These are phyloP conservation scores for Leptinotarsa defecta DNA, from an alignment of 1,140 invertebrate species.

Conservation along the genomic window DNA sequence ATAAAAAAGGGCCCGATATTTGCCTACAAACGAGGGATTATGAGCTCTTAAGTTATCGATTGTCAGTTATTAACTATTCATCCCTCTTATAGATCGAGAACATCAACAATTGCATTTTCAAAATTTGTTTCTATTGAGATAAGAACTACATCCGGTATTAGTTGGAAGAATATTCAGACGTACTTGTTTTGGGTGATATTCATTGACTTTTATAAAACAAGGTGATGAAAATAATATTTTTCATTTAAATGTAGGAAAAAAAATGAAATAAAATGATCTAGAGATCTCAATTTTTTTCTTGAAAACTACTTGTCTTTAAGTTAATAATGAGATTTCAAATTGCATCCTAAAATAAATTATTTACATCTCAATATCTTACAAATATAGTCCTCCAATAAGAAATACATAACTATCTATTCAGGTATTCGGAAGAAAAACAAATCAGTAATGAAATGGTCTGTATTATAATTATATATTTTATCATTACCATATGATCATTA, in stretches of 20 bases:
- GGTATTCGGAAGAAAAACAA: neutral
- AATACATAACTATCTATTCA: neutral
- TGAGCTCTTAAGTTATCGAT: conserved; percentile 49
- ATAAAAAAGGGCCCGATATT: conserved; percentile 40
- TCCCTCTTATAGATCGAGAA: conserved; percentile 7
- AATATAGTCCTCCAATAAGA: neutral
- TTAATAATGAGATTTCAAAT: too few species aligned
- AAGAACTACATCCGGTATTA: neutral
- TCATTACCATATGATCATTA: neutral
- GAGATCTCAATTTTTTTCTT: too few species aligned
- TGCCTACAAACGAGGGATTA: conserved; percentile 43
- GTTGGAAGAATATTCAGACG: neutral
- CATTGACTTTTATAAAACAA: neutral
- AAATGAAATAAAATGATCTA: too few species aligned
- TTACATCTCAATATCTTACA: neutral
- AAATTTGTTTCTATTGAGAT: conserved; percentile 7
- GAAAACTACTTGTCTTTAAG: too few species aligned
- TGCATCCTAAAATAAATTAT: neutral
- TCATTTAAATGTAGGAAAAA: neutral
- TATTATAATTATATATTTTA: neutral
- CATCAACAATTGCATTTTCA: conserved; percentile 29
- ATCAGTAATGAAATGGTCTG: neutral
- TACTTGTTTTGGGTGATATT: neutral
- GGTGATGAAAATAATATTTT: neutral
- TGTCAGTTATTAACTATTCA: conserved; percentile 45